Conservation (phyloP, 1,140 invertebrate species). For the Leptinotarsa undecemlineata region DNA sequence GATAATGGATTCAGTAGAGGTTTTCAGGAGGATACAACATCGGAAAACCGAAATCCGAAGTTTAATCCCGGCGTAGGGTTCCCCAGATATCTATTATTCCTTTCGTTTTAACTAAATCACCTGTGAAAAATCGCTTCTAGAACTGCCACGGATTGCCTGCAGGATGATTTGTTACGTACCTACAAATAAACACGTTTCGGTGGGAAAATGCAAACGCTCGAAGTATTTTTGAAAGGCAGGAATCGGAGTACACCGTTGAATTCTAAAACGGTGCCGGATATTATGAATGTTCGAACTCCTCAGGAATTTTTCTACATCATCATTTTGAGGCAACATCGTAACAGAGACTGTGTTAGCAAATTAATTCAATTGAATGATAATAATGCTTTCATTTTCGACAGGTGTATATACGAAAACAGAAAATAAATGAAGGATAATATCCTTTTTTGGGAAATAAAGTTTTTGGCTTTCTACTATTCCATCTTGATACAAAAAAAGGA, state of each 20-base stretch:
- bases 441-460: too few species aligned
- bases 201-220: not conserved
- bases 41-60: slow-evolving; percentile 27
- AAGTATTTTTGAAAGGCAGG: not conserved
- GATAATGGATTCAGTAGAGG: slow-evolving; percentile 39
- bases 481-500: too few species aligned
- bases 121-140: slow-evolving; percentile 46
- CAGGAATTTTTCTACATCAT: not conserved
- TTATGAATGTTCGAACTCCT: not conserved
- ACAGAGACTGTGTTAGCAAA: too few species aligned
- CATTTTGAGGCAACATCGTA: too few species aligned
- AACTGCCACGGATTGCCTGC: slow-evolving; percentile 39
- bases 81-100: slow-evolving; percentile 45
- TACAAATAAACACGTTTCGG: slow-evolving; percentile 41
- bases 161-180: slow-evolving; percentile 41
- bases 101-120: slow-evolving; percentile 45
- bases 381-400: too few species aligned
- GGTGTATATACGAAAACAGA: too few species aligned
- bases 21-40: slow-evolving; percentile 30
- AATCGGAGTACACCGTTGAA: not conserved
- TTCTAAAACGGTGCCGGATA: not conserved
- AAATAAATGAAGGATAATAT: too few species aligned
- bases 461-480: too few species aligned
- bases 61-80: slow-evolving; percentile 38
- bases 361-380: too few species aligned